Evolutionary conservation across 2,888 invertebrate species (phyloP).

Genomic region (Dryobota labecula): DNA sequence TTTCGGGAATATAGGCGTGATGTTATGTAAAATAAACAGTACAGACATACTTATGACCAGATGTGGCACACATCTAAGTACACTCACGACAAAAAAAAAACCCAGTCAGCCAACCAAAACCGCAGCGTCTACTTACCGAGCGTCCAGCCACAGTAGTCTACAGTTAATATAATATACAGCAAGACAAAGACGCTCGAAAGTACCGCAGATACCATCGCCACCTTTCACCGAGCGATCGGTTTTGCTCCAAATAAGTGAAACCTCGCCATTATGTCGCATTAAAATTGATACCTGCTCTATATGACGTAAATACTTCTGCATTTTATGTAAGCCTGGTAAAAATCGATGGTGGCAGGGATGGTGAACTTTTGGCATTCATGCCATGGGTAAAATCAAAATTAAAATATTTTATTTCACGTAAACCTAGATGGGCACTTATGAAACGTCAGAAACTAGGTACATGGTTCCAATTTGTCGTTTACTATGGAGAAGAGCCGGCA

Average conservation of each 20-base stretch:
- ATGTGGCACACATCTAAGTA: conserved; percentile 5
- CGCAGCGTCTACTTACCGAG: conserved; percentile 45
- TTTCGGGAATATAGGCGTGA: no score
- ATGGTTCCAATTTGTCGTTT: no score
- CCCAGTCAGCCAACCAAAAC: conserved; percentile 32
- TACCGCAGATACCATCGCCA: conserved; percentile 66
- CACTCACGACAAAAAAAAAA: conserved; percentile 24
- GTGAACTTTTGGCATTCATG: conserved; percentile 29
- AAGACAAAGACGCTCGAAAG: conserved; percentile 68
- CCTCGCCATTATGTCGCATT: conserved; percentile 69
- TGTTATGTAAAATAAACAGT: background rate
- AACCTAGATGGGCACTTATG: no score
- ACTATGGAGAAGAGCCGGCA: no score
- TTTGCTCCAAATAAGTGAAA: conserved; percentile 76
- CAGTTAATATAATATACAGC: conserved; percentile 47
- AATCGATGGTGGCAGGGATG: conserved; percentile 53
- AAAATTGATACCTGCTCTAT: conserved; percentile 67
- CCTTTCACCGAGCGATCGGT: conserved; percentile 74
- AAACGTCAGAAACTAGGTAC: no score
- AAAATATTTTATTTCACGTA: no score
- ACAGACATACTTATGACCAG: conserved; percentile 3
- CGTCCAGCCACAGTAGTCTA: conserved; percentile 36
- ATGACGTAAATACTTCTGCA: conserved; percentile 63
- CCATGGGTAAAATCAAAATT: no score
- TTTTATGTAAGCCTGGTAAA: conserved; percentile 64